These are phyloP conservation scores for Drosophila grimshawi DNA, from an alignment of 1,140 invertebrate genomes.

Conservation along the genomic window DNA sequence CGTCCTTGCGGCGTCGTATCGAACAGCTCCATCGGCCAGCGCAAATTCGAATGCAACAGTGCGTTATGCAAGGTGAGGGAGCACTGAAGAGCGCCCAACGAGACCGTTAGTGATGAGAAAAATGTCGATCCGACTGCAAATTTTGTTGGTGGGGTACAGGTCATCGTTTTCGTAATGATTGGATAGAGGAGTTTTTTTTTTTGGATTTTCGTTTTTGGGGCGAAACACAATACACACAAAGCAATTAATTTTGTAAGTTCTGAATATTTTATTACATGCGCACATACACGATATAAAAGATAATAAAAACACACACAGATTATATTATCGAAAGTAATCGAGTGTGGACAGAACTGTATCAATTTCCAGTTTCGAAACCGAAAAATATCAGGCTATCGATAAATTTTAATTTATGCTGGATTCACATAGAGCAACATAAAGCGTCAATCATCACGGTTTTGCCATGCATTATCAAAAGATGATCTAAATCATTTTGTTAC, in stretches of 20 bases:
- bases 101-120: slow-evolving; percentile 79
- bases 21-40: slow-evolving; percentile 91
- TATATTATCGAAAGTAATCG: too few species aligned
- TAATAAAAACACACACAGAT: too few species aligned
- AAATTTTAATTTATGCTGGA: too few species aligned
- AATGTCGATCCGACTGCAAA: slow-evolving; percentile 81
- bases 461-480: too few species aligned
- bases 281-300: too few species aligned
- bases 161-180: neutral
- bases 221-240: neutral
- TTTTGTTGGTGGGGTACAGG: neutral
- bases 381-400: too few species aligned
- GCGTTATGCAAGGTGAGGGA: slow-evolving; percentile 85
- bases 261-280: too few species aligned
- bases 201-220: neutral
- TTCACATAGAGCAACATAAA: too few species aligned
- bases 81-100: slow-evolving; percentile 83
- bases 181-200: slow-evolving; percentile 1
- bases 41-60: slow-evolving; percentile 88
- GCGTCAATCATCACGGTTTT: too few species aligned
- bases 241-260: neutral
- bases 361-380: too few species aligned
- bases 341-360: too few species aligned
- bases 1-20: slow-evolving; percentile 91
- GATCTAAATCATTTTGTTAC: too few species aligned